Conservation (phyloP, 92 coral and sea anemone genomes). For the Heteractis magnifica region DNA sequence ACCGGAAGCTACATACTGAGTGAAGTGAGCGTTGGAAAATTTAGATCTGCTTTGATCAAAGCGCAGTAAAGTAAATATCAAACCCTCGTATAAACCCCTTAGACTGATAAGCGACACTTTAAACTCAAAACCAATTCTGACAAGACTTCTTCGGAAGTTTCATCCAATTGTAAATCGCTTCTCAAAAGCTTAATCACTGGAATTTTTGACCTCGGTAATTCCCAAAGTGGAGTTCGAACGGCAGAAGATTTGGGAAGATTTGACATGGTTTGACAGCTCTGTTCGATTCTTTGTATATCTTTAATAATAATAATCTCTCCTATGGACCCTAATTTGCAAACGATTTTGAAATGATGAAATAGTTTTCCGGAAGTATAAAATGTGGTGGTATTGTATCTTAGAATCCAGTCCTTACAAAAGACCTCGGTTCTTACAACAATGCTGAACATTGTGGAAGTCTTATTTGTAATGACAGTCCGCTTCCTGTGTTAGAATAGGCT, state of each 20-base stretch:
- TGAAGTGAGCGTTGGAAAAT: neutral
- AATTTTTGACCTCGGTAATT: slow-evolving; percentile 3
- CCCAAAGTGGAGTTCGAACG: neutral
- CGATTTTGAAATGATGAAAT: slow-evolving; percentile 14
- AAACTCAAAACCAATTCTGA: neutral
- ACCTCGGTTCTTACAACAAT: neutral
- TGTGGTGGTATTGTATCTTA: too few relatives aligned
- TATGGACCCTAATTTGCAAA: slow-evolving; percentile 21
- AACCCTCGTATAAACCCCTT: neutral
- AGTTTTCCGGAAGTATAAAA: too few relatives aligned
- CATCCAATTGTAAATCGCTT: neutral
- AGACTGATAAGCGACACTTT: neutral
- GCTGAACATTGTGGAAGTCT: neutral
- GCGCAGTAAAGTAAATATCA: neutral
- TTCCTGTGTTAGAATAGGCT: slow-evolving; percentile 20
- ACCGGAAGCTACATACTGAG: neutral
- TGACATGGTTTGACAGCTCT: slow-evolving; percentile 14
- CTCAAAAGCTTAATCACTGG: neutral
- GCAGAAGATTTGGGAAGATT: slow-evolving; percentile 11
- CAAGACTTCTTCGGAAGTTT: neutral
- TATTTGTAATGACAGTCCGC: slow-evolving; percentile 14
- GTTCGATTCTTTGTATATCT: slow-evolving; percentile 30
- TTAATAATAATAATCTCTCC: slow-evolving; percentile 12
- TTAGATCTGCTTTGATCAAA: neutral
- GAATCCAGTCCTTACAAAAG: neutral